Conservation (phyloP, 1,140 invertebrate genomes). For the Neotoxoptera formosana region DNA sequence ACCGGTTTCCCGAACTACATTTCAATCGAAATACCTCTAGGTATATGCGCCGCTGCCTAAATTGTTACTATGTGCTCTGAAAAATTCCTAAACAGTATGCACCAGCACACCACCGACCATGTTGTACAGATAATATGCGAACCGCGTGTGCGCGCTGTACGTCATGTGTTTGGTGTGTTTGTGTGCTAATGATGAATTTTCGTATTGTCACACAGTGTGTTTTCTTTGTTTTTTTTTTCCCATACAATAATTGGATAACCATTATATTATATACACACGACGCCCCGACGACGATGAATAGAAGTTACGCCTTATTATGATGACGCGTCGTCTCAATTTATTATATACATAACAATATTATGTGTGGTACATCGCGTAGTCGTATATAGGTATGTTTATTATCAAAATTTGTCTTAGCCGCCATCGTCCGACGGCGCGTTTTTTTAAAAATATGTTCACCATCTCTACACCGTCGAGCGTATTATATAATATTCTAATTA, state of each 20-base stretch:
- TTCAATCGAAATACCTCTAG: neutral
- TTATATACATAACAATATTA: neutral
- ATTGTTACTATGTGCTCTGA: neutral
- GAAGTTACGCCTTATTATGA: neutral
- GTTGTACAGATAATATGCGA: neutral
- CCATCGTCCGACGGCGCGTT: too few species aligned
- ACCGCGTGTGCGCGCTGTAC: neutral
- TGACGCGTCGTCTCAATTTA: neutral
- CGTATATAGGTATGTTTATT: neutral
- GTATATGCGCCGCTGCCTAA: neutral
- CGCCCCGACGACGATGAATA: neutral
- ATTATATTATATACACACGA: neutral
- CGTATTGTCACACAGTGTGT: neutral
- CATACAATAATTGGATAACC: neutral
- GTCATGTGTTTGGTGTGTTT: neutral
- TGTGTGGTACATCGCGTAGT: neutral
- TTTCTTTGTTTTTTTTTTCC: neutral
- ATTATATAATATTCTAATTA: conserved; percentile 21
- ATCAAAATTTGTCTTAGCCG: neutral
- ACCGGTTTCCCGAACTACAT: neutral
- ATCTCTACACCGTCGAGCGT: neutral
- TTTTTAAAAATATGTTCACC: neutral
- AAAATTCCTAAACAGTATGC: neutral
- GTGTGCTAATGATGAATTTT: conserved; percentile 12
- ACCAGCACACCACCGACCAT: neutral